phyloP scores from a whole-genome alignment of 2,113 vertebrate species.

The Tapirus terrestris region DNA sequence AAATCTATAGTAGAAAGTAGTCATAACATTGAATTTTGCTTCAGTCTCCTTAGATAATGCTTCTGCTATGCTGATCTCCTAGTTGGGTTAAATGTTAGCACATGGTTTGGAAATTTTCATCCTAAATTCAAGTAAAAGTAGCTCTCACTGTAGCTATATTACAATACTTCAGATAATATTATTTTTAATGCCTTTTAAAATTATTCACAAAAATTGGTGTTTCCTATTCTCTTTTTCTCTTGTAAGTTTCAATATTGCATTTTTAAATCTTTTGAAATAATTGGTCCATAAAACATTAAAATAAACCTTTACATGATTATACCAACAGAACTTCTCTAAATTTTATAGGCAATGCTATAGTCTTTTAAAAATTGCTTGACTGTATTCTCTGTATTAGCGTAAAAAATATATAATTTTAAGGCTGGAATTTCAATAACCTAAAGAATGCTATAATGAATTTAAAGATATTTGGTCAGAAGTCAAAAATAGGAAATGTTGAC shows the following conservation, averaged over 20 bases:
- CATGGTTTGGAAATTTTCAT: background rate
- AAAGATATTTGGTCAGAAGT: constrained; percentile 15
- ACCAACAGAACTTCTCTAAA: background rate
- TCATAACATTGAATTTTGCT: background rate
- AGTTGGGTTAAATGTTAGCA: background rate
- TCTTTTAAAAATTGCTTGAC: background rate
- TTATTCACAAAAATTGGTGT: background rate
- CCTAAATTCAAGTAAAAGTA: background rate
- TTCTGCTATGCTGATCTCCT: background rate
- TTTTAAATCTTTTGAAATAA: background rate
- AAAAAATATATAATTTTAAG: background rate
- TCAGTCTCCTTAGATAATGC: background rate
- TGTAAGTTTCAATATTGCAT: background rate
- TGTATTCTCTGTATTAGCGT: background rate
- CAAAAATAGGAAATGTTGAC: background rate
- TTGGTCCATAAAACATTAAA: background rate
- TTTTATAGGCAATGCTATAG: background rate
- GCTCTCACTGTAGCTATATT: background rate
- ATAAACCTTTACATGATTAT: constrained; percentile 1
- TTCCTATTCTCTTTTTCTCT: background rate
- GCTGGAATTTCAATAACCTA: background rate
- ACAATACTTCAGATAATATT: background rate
- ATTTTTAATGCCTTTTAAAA: background rate
- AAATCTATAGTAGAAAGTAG: background rate
- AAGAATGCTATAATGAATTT: background rate